Evolutionary conservation across 2,797 vertebrate species (phyloP), one percentile per base, ranked within the genome.

Genomic region (Buceros bicornis): DNA sequence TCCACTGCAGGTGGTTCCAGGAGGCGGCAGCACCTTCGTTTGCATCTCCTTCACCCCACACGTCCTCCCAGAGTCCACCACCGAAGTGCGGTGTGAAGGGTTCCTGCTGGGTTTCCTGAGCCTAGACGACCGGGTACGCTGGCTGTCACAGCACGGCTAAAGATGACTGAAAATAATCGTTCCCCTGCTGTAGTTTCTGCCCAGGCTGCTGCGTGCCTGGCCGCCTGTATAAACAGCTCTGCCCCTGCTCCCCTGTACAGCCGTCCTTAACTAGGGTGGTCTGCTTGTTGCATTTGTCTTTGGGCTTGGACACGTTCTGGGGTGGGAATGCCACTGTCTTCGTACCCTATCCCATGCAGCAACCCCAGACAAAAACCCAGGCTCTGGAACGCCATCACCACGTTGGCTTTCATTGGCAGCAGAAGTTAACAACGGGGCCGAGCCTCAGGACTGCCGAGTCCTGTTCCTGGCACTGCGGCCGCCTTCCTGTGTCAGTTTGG

Each of bases 51-150:
- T 99, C 97, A 99, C 98, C 9, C 99, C 99, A 7, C 22, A 86
- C 26, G 96, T 98, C 66, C 98, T 99, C 3, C 98, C 98, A 0
- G 95, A 93, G 19, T 33, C 95, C 5, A 64, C 45, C 47, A 40
- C 79, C 60, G 97, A 98, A 91, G 95, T 95, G 86, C 97, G 78
- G 13, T 99, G 98, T 79, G 77, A 96, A 1, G 98, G 98, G 15
- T 97, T 98, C 6, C 96, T 98, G 45, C 95, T 99, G 57, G 99
- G 99, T 72, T 99, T 98, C 97, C 98, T 99, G 98, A 99, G 98
- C 95, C 95, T 99, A 37, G 98, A 99, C 47, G 85, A 93, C 1
- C 76, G 98, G 99, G 99, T 99, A 97, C 95, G 82, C 18, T 2
- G 21, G 11, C 45, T 58, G 5, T 26, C 74, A 29, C 31, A 28